Evolutionary conservation across 2,113 vertebrate species (phyloP), one percentile per base, ranked within the genome.

Genomic region (Otocyon megalotis): DNA sequence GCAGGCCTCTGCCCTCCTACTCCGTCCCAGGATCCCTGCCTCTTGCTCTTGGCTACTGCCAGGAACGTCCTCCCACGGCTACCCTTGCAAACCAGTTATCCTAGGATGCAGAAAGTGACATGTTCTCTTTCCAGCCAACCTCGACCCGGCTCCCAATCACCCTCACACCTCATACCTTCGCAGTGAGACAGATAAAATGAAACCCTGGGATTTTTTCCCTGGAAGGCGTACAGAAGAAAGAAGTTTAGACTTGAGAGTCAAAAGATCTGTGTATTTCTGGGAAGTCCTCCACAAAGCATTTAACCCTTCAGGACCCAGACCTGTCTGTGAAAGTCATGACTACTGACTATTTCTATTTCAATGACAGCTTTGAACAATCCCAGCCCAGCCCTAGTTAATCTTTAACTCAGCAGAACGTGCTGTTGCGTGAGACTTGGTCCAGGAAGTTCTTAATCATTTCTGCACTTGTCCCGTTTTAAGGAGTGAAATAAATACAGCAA

Each of bases 361-460:
- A 37, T 5, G 72, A 88, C 54, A 71, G 54, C 54, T 83, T 79
- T 83, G 63, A 54, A 8, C 26, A 58, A 93, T 37, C 24, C 35
- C 3, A 76, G 85, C 24, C 90, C 72, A 82, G 87, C 54, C 83
- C 88, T 74, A 71, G 88, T 95, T 97, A 95, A 90, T 95, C 65
- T 88, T 86, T 92, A 97, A 97, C 28, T 81, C 56, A 62, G 53
- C 32, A 13, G 35, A 5, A 5, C 62, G 37, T 60, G 53, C 82
- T 80, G 22, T 74, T 53, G 10, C 43, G 24, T 4, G 35, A 87
- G 14, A 94, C 82, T 72, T n/a, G 91, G 26, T 14, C 72, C 56
- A 67, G 54, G 53, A 93, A 83, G 71, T 6, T 30, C 2, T 92
- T 81, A 28, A 54, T 94, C 81, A 77, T 86, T 92, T 92, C 58